phyloP scores from a whole-genome alignment of 2,113 vertebrate species.

The Cryptotis parvus region DNA sequence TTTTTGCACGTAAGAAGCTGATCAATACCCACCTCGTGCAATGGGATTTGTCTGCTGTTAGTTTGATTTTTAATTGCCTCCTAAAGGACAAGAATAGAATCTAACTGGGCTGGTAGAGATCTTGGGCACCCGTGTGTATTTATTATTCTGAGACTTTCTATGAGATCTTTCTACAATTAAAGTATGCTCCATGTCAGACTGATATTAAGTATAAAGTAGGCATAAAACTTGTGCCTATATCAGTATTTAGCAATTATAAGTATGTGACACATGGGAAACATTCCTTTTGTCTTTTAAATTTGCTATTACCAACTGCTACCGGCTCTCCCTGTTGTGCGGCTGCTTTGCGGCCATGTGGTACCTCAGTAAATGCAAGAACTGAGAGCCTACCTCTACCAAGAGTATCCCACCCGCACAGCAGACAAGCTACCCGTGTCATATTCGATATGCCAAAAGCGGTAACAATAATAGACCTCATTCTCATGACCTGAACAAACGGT shows the following conservation, averaged over 20 bases:
- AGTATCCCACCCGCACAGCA: no score
- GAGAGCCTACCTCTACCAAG: no score
- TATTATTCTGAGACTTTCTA: neutral
- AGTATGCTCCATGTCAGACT: neutral
- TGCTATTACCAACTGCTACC: no score
- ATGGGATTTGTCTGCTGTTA: neutral
- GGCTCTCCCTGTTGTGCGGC: no score
- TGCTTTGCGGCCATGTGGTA: no score
- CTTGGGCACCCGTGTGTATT: neutral
- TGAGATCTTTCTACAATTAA: conserved; percentile 15
- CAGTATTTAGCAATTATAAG: conserved; percentile 30
- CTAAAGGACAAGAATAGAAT: conserved; percentile 4
- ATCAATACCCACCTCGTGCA: neutral
- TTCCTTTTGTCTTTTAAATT: no score
- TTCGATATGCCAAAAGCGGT: no score
- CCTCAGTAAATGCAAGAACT: no score
- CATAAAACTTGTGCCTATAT: neutral
- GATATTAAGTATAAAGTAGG: neutral
- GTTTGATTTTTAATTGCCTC: neutral
- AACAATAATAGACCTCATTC: no score
- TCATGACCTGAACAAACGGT: no score
- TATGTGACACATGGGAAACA: neutral
- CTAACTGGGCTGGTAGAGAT: neutral
- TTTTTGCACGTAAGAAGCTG: neutral
- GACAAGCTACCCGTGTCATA: no score